phyloP scores from a whole-genome alignment of 2,113 vertebrate genomes.

The Grallaria varia region DNA sequence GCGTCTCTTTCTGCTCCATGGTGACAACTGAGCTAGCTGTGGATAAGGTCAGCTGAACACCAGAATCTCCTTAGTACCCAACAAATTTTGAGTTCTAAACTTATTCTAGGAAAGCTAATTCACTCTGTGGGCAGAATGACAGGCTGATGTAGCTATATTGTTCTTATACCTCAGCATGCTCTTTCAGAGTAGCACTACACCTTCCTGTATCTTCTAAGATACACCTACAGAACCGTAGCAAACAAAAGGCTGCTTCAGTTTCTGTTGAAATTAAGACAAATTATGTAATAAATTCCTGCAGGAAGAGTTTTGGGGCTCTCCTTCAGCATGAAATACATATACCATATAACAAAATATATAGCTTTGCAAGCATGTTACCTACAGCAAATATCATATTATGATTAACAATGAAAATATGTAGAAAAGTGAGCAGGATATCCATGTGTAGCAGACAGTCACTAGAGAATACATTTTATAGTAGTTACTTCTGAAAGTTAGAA shows the following conservation, averaged over 20 bases:
- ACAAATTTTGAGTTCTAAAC: not conserved
- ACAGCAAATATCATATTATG: not conserved
- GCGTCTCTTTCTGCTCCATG: not conserved
- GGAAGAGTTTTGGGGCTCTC: not conserved
- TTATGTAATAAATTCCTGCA: not conserved
- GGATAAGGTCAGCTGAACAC: not conserved
- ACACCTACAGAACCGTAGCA: not conserved
- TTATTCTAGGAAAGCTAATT: not conserved
- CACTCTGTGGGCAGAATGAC: not conserved
- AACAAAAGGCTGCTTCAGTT: not conserved
- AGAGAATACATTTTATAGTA: not conserved
- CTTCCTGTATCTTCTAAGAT: not conserved
- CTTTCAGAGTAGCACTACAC: not conserved
- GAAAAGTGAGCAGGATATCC: not conserved
- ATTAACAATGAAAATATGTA: not conserved
- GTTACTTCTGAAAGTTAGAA: not conserved
- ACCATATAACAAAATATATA: not conserved
- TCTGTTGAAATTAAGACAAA: not conserved
- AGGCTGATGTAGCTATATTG: too few relatives aligned
- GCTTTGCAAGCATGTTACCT: not conserved
- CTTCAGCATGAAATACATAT: not conserved
- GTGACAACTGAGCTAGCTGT: not conserved
- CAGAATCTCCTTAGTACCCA: fast-evolving
- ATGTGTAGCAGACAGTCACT: not conserved
- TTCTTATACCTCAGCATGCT: not conserved